Evolutionary conservation across 37 sponge, comb jelly and placozoan genomes (phyloP).

Genomic region (Hexactinellida sp.): DNA sequence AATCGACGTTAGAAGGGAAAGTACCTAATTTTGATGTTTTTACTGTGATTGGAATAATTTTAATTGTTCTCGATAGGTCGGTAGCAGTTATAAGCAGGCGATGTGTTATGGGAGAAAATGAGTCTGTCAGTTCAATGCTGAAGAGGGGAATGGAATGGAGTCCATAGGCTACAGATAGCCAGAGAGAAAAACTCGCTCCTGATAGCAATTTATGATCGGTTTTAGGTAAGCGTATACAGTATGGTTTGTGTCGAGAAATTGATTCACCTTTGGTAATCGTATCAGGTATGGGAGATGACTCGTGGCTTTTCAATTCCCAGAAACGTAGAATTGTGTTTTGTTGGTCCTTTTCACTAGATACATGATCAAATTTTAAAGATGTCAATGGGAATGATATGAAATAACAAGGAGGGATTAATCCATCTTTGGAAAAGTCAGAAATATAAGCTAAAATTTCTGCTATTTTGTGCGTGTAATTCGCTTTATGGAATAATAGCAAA

Average conservation of each 20-base stretch:
- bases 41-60: neutral
- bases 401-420: neutral
- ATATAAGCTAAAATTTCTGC: neutral
- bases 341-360: neutral
- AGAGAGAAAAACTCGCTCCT: neutral
- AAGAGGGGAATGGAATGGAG: neutral
- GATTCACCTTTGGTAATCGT: neutral
- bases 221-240: neutral
- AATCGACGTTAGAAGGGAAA: neutral
- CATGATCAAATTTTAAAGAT: neutral
- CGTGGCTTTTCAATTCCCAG: neutral
- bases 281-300: neutral
- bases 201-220: neutral
- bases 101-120: neutral
- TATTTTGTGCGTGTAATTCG: neutral
- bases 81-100: neutral
- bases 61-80: neutral
- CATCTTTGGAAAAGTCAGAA: slow-evolving; percentile 10
- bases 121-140: neutral
- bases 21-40: neutral
- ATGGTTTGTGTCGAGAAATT: neutral
- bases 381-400: slow-evolving; percentile 5
- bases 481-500: neutral
- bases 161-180: neutral
- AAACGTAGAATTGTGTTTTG: neutral